Base-by-base conservation (phyloP, 2,888 invertebrate species). In the Melipona bicolor region DNA sequence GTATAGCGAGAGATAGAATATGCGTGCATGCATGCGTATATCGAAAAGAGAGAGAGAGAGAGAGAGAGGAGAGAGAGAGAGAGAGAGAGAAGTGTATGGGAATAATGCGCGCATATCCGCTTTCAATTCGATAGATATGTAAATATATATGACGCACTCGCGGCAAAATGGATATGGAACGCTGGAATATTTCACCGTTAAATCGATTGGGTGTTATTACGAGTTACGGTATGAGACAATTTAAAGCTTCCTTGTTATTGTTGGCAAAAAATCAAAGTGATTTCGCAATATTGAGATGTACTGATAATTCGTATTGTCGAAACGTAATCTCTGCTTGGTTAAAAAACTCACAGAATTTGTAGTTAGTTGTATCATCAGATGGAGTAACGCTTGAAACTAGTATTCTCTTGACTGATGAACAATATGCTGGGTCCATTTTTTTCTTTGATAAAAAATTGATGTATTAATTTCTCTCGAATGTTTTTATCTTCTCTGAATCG, bases 71-170 rank as follows among this genome's bases (percentile, higher is more conserved):
- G 0, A 36, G 36, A 43, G 43, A 36, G 36, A 36, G 0, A 36
- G 36, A 36, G 36, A 43, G 43, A 43, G 9, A 43, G 43, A 43
- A 43, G 1, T 19, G 49, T 54, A 64, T 27, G 64, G 73, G 85
- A 76, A 74, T 80, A 87, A 85, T 83, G 76, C 88, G 85, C 68
- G 73, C 75, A 85, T 88, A 85, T 85, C 87, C 80, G 80, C 81
- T 88, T 83, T 71, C 80, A 74, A 88, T 83, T 87, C 86, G 88
- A 87, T 87, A 88, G 88, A 85, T 85, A 87, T 83, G 88, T 80
- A 88, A 88, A 78, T n/a, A 81, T 76, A 83, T 79, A 79, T 75
- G 75, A 75, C 56, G 70, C 67, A 61, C 9, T 54, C 71, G 67
- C 62, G 54, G 81, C 72, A 72, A 83, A 87, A 77, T 87, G 78